Conservation (phyloP, 2,113 vertebrate genomes). For the Thalassarche chlororhynchos region DNA sequence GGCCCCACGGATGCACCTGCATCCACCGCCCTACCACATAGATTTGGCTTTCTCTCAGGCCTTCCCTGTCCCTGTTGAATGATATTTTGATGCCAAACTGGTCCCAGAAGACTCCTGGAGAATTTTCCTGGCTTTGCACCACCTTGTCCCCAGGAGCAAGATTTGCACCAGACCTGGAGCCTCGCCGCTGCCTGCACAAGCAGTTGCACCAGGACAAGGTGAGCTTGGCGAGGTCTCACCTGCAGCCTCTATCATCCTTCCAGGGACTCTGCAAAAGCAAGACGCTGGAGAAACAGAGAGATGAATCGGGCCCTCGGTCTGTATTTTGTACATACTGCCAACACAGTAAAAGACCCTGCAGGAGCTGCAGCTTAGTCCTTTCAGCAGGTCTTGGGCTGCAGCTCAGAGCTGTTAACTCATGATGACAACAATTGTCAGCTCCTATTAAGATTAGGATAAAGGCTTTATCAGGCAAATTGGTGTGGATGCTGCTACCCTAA, state of each 20-base stretch:
- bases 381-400: neutral
- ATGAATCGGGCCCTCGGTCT: neutral
- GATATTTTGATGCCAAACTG: neutral
- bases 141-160: neutral
- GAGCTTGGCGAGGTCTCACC: neutral
- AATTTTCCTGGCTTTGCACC: neutral
- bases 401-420: neutral
- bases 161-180: neutral
- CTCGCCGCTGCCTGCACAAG: too few relatives aligned
- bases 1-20: neutral
- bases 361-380: neutral
- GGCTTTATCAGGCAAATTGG: constrained; percentile 16
- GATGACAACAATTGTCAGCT: constrained; percentile 47
- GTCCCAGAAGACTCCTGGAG: neutral
- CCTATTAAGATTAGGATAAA: neutral
- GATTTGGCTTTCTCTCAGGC: neutral
- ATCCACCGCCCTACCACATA: neutral
- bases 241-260: neutral
- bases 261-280: rapidly evolving
- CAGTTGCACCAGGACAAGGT: rapidly evolving
- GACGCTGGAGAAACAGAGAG: neutral
- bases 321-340: neutral
- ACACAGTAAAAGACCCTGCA: neutral
- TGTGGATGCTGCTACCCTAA: neutral
- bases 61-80: neutral